A percentile compares a stretch with the other conserved stretches of the same genome.
Evolutionary conservation across 35 echinoderm and acorn worm genomes (phyloP).

Genomic region (Stichopus chloronotus): DNA sequence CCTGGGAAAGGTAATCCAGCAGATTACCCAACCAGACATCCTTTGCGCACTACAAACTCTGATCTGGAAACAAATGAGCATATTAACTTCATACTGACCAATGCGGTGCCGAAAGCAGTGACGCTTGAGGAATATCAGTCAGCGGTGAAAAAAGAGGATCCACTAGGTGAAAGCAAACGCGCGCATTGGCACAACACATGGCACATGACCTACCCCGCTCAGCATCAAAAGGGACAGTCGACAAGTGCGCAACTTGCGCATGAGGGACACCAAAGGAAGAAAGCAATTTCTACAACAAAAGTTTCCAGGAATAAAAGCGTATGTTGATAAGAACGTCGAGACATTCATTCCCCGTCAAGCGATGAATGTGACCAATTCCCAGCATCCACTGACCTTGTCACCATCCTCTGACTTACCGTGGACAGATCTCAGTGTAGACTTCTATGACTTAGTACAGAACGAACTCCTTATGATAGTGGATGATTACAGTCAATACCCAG

Average conservation of each 20-base stretch:
- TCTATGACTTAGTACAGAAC: too few relatives aligned
- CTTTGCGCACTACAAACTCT: constrained; percentile 23
- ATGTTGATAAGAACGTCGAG: too few relatives aligned
- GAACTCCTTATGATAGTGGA: constrained; percentile 19
- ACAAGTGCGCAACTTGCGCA: constrained; percentile 30
- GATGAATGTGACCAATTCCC: too few relatives aligned
- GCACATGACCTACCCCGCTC: constrained; percentile 15
- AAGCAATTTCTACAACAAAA: neutral
- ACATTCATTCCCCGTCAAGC: too few relatives aligned
- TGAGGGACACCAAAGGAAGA: constrained; percentile 39
- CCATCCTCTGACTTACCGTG: too few relatives aligned
- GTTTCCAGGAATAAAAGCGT: too few relatives aligned
- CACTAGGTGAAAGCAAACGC: constrained; percentile 50
- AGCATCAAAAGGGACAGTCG: constrained; percentile 29
- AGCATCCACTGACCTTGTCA: constrained; percentile 74
- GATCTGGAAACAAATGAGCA: constrained; percentile 66
- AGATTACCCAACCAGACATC: constrained; percentile 78
- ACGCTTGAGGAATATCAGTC: constrained; percentile 61
- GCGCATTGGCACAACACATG: constrained; percentile 56
- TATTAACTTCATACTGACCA: constrained; percentile 68
- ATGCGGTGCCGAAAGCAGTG: constrained; percentile 80
- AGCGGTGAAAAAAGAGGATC: constrained; percentile 45
- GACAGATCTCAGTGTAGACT: too few relatives aligned
- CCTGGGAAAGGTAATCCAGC: constrained; percentile 74
- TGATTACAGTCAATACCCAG: constrained; percentile 61